These are phyloP conservation scores for Megastigmus dorsalis DNA, from an alignment of 2,888 invertebrate genomes.

Conservation along the genomic window DNA sequence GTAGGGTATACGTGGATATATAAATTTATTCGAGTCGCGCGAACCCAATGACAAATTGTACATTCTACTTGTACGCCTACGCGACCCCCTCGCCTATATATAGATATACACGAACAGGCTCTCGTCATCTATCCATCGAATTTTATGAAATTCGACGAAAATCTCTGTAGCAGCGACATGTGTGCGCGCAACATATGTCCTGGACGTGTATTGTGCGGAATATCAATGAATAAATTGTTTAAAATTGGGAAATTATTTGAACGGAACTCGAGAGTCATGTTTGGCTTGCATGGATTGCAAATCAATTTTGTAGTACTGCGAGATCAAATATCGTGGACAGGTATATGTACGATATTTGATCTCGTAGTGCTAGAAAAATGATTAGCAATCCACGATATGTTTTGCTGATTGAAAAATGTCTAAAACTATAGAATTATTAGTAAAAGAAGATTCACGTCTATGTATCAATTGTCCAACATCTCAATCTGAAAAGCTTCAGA, in stretches of 20 bases:
- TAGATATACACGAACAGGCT: too few relatives aligned
- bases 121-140: conserved; percentile 30
- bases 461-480: too few relatives aligned
- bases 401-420: too few relatives aligned
- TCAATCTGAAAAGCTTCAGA: too few relatives aligned
- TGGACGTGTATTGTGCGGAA: background rate
- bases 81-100: too few relatives aligned
- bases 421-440: too few relatives aligned
- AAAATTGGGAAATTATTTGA: conserved; percentile 2
- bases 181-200: background rate
- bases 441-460: too few relatives aligned
- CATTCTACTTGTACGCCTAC: conserved; percentile 47
- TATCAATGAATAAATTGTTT: background rate
- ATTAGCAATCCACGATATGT: too few relatives aligned
- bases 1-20: background rate
- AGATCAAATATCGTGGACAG: background rate
- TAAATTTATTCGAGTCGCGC: conserved; percentile 43
- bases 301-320: background rate
- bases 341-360: too few relatives aligned
- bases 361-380: too few relatives aligned
- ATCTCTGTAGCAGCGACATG: conserved; percentile 23
- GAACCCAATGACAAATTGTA: conserved; percentile 48
- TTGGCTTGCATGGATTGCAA: background rate
- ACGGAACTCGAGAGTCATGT: background rate
- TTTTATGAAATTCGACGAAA: conserved; percentile 10